Evolutionary conservation across 2,888 invertebrate species (phyloP).

Genomic region (Stegana nigrithorax): DNA sequence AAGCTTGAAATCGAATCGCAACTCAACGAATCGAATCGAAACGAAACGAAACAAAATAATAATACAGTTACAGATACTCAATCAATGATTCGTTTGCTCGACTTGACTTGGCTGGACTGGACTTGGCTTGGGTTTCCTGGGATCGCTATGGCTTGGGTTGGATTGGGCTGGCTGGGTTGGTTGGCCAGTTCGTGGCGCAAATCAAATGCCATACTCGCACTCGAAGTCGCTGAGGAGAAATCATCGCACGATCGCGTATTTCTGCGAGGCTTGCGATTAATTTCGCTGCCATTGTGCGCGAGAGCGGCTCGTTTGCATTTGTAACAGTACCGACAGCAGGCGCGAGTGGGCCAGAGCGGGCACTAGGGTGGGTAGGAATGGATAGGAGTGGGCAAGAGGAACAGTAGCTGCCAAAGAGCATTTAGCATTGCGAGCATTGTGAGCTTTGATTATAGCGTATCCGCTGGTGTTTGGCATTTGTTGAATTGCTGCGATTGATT

Average conservation of each 20-base stretch:
- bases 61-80: conserved; percentile 16
- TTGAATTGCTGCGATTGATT: conserved; percentile 17
- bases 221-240: no score
- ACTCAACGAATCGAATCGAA: no score
- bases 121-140: background rate
- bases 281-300: no score
- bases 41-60: background rate
- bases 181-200: no score
- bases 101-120: no score
- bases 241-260: conserved; percentile 29
- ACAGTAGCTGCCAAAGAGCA: no score
- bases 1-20: no score
- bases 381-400: no score
- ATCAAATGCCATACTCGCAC: conserved; percentile 15
- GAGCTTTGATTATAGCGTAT: conserved; percentile 19
- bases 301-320: conserved; percentile 49
- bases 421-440: background rate
- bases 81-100: conserved; percentile 11
- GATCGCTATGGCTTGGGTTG: no score
- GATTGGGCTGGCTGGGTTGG: no score
- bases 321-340: background rate
- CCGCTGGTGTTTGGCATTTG: conserved; percentile 4
- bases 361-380: no score
- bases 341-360: no score
- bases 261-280: conserved; percentile 37